Evolutionary conservation across 1,140 invertebrate genomes (phyloP).

Genomic region (Drosophila carrolli): DNA sequence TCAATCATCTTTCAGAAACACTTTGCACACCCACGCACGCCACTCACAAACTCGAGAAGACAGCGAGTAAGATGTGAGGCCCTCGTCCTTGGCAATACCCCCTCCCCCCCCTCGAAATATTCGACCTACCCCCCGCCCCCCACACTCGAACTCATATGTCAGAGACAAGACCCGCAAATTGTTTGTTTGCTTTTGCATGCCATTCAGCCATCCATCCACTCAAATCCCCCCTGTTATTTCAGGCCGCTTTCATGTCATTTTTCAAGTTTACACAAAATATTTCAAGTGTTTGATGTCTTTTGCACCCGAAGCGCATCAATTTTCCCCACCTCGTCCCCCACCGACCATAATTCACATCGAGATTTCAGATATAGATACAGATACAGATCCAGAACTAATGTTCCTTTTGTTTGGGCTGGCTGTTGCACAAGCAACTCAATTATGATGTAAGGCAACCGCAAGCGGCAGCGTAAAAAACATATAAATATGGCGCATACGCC

Average conservation of each 20-base stretch:
- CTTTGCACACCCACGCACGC: conserved; percentile 45
- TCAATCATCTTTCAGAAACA: conserved; percentile 76
- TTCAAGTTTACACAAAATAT: conserved; percentile 82
- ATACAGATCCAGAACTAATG: background rate
- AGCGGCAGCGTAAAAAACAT: conserved; percentile 28
- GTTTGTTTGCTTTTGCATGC: conserved; percentile 70
- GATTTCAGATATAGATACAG: background rate
- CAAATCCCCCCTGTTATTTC: conserved; percentile 32
- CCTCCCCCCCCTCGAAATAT: background rate
- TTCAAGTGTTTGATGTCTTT: conserved; percentile 79
- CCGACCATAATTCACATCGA: background rate
- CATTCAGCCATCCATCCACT: conserved; percentile 19
- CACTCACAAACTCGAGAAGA: conserved; percentile 3
- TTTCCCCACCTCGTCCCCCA: conserved; percentile 12
- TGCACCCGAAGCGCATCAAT: conserved; percentile 75
- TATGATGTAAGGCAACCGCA: conserved; percentile 67
- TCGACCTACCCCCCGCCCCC: background rate
- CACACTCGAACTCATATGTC: conserved; percentile 54
- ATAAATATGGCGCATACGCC: conserved; percentile 73
- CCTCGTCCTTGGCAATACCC: background rate
- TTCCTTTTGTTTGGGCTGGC: background rate
- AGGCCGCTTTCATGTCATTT: conserved; percentile 71
- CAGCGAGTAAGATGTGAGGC: conserved; percentile 47
- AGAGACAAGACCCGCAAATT: conserved; percentile 64
- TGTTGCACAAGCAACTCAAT: conserved; percentile 59